Conservation (phyloP, 92 coral and sea anemone species). For the Plumapathes pennacea region DNA sequence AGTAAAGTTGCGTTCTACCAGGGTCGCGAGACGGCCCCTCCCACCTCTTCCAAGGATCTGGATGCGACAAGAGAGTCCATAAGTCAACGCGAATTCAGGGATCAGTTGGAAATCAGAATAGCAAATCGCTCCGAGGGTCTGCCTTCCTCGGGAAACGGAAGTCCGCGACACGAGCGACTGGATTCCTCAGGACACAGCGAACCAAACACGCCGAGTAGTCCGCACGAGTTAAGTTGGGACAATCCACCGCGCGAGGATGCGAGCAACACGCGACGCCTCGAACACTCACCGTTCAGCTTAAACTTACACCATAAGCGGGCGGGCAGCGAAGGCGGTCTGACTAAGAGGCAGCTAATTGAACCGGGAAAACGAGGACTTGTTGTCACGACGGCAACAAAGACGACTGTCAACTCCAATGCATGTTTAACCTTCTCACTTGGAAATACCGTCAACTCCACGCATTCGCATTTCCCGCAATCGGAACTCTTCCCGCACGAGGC, state of each 20-base stretch:
- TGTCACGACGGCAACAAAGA: conserved; percentile 35
- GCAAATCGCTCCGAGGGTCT: conserved; percentile 29
- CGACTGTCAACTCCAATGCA: conserved; percentile 36
- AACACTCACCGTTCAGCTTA: conserved; percentile 87
- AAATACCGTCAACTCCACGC: conserved; percentile 45
- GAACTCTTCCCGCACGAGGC: conserved; percentile 90
- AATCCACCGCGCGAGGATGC: conserved; percentile 64
- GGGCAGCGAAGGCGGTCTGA: conserved; percentile 42
- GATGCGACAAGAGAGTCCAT: conserved; percentile 23
- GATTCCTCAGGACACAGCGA: conserved; percentile 48
- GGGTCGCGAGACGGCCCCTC: conserved; percentile 39
- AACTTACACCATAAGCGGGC: conserved; percentile 70
- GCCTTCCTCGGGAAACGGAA: conserved; percentile 13
- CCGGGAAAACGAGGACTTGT: conserved; percentile 32
- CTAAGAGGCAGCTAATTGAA: conserved; percentile 44
- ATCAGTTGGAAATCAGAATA: conserved; percentile 18
- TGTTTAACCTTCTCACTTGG: conserved; percentile 51
- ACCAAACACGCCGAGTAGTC: conserved; percentile 43
- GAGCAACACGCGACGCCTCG: conserved; percentile 68
- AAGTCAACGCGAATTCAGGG: conserved; percentile 24
- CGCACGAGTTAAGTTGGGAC: conserved; percentile 53
- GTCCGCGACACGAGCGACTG: conserved; percentile 21
- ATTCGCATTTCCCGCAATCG: conserved; percentile 68
- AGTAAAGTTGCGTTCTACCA: conserved; percentile 72
- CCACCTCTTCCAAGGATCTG: conserved; percentile 21